Percentiles rank a stretch among this genome's conserved stretches.
These are phyloP conservation scores for Microchirus variegatus DNA, from an alignment of 2,797 vertebrate genomes.

Conservation along the genomic window DNA sequence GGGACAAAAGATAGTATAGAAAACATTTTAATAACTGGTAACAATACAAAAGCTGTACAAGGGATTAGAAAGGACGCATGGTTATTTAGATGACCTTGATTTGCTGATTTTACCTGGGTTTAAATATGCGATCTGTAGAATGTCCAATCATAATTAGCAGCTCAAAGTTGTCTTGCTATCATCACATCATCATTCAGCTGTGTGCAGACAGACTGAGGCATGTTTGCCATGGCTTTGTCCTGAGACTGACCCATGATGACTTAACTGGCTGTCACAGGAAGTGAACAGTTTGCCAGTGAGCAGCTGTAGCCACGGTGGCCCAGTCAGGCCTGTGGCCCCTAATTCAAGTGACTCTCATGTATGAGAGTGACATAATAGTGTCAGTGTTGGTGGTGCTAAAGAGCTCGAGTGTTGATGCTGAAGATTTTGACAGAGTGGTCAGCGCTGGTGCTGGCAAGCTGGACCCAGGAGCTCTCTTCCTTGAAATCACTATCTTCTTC, in stretches of 20 bases:
- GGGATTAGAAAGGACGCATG: too few relatives aligned
- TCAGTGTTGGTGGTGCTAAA: slow-evolving; percentile 78
- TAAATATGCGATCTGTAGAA: slow-evolving; percentile 3
- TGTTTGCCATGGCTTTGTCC: slow-evolving; percentile 48
- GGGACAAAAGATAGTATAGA: too few relatives aligned
- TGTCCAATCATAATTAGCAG: slow-evolving; percentile 39
- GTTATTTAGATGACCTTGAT: too few relatives aligned
- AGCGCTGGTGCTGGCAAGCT: slow-evolving; percentile 91
- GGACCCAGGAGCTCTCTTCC: slow-evolving; percentile 83
- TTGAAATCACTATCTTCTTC: slow-evolving; percentile 49
- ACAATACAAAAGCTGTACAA: too few relatives aligned
- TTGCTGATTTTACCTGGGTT: too few relatives aligned
- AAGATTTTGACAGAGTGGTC: slow-evolving; percentile 95
- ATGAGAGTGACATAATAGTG: slow-evolving; percentile 55
- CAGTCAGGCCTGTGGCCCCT: slow-evolving; percentile 51
- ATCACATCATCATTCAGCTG: slow-evolving; percentile 41
- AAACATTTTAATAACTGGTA: too few relatives aligned
- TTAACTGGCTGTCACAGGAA: slow-evolving; percentile 60
- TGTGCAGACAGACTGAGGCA: slow-evolving; percentile 41
- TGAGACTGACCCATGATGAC: slow-evolving; percentile 61
- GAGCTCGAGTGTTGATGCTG: slow-evolving; percentile 83
- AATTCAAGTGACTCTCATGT: slow-evolving; percentile 50
- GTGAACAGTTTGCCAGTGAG: slow-evolving; percentile 56
- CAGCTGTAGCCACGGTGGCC: slow-evolving; percentile 61
- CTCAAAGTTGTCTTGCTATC: slow-evolving; percentile 46